Evolutionary conservation across 1,140 invertebrate species (phyloP), one percentile per base, ranked within the genome.

Genomic region (Drosophila yakuba): DNA sequence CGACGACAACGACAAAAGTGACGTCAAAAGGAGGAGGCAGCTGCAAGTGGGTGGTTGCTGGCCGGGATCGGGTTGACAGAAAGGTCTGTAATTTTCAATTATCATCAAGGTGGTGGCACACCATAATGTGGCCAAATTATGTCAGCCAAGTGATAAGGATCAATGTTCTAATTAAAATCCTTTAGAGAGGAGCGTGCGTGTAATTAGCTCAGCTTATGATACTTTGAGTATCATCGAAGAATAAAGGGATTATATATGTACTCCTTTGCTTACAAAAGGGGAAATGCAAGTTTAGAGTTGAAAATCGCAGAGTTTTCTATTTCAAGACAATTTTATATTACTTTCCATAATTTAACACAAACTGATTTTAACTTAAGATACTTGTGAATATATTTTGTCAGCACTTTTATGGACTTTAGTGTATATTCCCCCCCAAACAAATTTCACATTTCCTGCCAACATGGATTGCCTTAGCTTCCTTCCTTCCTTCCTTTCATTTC

Each of bases 51-150:
- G 39, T 74, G 48, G 38, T n/a, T 38, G 41, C 14, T 39, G 38
- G 58, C 36, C 61, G 47, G 32, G 44, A 36, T 55, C 47, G 60
- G 57, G 41, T 32, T 68, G 76, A 50, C 36, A 23, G 44, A 66
- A 69, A 66, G 64, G 59, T 47, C 80, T 82, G 75, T 88, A 76
- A 83, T 83, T 88, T 89, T 83, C 83, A 88, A 89, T 86, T 86
- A 83, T 57, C 75, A 66, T 63, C 79, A 88, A 88, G 83, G 83
- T 88, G 82, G 82, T 57, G 47, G 62, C 62, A 54, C 50, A 54
- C 58, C 71, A 88, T 83, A 80, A 88, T 86, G 72, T 60, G 43
- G 47, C 60, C 84, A 88, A 88, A 89, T 88, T 67, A 89, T 88
- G 80, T 80, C 71, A 81, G 52, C 55, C 56, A 47, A 73, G 60